phyloP scores from a whole-genome alignment of 2,888 invertebrate species.

The Thereva unica region DNA sequence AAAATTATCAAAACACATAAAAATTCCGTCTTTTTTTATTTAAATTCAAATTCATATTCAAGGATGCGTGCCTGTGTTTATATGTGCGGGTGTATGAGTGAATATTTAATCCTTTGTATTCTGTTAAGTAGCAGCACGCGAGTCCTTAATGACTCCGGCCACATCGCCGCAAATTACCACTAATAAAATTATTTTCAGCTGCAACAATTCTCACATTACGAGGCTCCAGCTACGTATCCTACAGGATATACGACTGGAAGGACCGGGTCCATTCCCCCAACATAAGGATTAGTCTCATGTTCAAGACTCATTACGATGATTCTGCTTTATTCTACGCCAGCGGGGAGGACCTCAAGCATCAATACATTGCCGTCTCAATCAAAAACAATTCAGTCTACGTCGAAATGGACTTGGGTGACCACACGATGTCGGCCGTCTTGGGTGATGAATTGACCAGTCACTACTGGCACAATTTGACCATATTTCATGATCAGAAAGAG shows the following conservation, averaged over 20 bases:
- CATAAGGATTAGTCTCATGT: constrained; percentile 85
- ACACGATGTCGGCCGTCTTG: constrained; percentile 69
- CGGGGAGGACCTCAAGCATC: constrained; percentile 82
- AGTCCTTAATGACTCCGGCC: neutral
- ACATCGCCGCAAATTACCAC: constrained; percentile 1
- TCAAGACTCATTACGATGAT: constrained; percentile 88
- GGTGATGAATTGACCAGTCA: constrained; percentile 74
- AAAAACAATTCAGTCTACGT: constrained; percentile 81
- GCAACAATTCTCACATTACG: constrained; percentile 84
- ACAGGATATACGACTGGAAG: constrained; percentile 90
- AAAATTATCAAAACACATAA: too few relatives aligned
- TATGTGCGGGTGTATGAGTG: too few relatives aligned
- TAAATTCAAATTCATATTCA: too few relatives aligned
- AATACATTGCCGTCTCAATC: constrained; percentile 87
- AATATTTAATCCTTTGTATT: too few relatives aligned
- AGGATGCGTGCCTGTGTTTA: too few relatives aligned
- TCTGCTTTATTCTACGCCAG: constrained; percentile 92
- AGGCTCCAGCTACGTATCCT: constrained; percentile 90
- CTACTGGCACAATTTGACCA: constrained; percentile 88
- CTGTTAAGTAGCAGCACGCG: too few relatives aligned
- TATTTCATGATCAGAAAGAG: constrained; percentile 75
- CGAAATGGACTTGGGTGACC: constrained; percentile 85
- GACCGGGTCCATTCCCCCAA: constrained; percentile 86
- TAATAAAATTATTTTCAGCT: constrained; percentile 62
- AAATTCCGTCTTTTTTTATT: too few relatives aligned